These are phyloP conservation scores for Leucoraja erinaceus DNA, from an alignment of 2,113 vertebrate genomes.

Conservation along the genomic window DNA sequence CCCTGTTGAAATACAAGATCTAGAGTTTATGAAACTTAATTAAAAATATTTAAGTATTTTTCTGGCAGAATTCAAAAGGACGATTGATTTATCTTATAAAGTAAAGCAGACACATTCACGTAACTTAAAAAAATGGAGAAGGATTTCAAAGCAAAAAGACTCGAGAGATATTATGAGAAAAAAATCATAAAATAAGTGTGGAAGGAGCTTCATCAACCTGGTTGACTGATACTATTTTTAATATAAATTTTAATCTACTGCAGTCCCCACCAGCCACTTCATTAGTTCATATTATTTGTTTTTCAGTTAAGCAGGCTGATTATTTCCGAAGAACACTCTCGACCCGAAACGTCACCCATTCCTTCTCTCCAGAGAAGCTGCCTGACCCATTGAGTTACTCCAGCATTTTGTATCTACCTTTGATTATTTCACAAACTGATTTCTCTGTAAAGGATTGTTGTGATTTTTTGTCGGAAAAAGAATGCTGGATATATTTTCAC, in stretches of 20 bases:
- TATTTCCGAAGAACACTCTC: not conserved
- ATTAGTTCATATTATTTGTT: not conserved
- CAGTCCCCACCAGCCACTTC: not conserved
- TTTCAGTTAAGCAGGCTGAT: not conserved
- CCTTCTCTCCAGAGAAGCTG: too few species aligned
- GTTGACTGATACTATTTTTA: not conserved
- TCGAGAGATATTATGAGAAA: not conserved
- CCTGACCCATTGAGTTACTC: too few species aligned
- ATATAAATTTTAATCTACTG: not conserved
- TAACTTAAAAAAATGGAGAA: not conserved
- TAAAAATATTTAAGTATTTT: not conserved
- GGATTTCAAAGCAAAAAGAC: not conserved
- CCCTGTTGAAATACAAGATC: slow-evolving; percentile 12
- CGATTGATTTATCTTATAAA: not conserved
- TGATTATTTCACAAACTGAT: not conserved
- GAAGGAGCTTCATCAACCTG: not conserved
- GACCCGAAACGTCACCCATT: too few species aligned
- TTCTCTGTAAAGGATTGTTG: not conserved
- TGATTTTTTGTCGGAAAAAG: not conserved
- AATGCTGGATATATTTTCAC: not conserved
- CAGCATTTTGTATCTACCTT: too few species aligned
- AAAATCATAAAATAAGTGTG: not conserved
- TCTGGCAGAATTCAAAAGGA: not conserved
- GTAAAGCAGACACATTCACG: not conserved
- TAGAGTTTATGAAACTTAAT: slow-evolving; percentile 29